Evolutionary conservation across 2,797 vertebrate species (phyloP).

Genomic region (Melanogrammus aeglefinus): DNA sequence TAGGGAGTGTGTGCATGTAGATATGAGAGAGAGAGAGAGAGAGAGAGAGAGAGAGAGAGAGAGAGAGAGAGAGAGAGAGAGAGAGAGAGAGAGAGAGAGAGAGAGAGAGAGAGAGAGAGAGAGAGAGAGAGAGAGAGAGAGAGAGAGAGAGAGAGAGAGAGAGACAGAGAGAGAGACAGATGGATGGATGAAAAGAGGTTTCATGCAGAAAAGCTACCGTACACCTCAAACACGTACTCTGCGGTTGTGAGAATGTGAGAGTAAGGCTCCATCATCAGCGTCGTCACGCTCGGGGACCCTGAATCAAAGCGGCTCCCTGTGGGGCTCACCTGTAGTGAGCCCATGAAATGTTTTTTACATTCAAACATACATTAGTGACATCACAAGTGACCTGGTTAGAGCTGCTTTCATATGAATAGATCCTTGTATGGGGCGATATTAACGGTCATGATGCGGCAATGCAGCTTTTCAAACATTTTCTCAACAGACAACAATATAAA

Average conservation of each 20-base stretch:
- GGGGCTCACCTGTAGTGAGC: too few species aligned
- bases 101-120: too few species aligned
- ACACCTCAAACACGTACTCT: neutral
- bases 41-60: neutral
- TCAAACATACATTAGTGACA: neutral
- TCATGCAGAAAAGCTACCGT: neutral
- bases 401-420: neutral
- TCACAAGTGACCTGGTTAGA: neutral
- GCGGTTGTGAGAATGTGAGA: neutral
- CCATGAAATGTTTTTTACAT: neutral
- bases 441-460: neutral
- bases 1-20: neutral
- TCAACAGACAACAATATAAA: neutral
- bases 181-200: neutral
- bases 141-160: too few species aligned
- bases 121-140: too few species aligned
- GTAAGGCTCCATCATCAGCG: neutral
- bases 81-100: too few species aligned
- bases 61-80: neutral
- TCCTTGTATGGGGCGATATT: neutral
- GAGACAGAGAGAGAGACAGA: too few species aligned
- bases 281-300: neutral
- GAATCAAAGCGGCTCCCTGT: neutral
- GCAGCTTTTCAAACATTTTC: neutral
- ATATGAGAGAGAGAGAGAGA: neutral